phyloP scores from a whole-genome alignment of 2,888 invertebrate species.

The Ormyrus nitidulus region DNA sequence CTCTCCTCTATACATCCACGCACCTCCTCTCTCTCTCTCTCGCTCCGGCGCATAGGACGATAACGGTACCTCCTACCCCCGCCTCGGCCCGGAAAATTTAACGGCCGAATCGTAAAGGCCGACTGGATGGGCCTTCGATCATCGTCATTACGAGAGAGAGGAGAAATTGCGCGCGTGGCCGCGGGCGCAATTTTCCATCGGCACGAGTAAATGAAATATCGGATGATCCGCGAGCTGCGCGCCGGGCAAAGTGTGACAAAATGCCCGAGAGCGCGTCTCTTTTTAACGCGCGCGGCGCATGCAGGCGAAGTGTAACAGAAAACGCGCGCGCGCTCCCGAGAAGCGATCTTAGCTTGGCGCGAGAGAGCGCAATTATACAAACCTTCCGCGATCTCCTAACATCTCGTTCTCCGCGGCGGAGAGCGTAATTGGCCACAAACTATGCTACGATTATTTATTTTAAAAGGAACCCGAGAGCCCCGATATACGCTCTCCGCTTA shows the following conservation, averaged over 20 bases:
- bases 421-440: conserved; percentile 44
- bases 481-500: not conserved
- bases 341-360: conserved; percentile 4
- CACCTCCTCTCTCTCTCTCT: not conserved
- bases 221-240: not conserved
- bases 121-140: conserved; percentile 24
- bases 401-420: conserved; percentile 30
- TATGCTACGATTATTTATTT: conserved; percentile 54
- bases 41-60: conserved; percentile 54
- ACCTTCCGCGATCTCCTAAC: conserved; percentile 28
- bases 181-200: conserved; percentile 22
- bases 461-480: conserved; percentile 22
- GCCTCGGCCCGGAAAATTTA: conserved; percentile 54
- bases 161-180: not conserved
- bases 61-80: conserved; percentile 59
- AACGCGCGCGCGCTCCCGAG: conserved; percentile 33
- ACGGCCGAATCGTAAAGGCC: conserved; percentile 58
- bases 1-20: conserved; percentile 28
- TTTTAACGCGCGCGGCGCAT: not conserved
- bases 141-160: conserved; percentile 25
- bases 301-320: conserved; percentile 25
- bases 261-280: not conserved
- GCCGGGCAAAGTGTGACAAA: conserved; percentile 29
- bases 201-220: conserved; percentile 30
- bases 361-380: conserved; percentile 24